Evolutionary conservation across 2,888 invertebrate species (phyloP), one percentile per base, ranked within the genome.

Genomic region (Drosophila monieri): DNA sequence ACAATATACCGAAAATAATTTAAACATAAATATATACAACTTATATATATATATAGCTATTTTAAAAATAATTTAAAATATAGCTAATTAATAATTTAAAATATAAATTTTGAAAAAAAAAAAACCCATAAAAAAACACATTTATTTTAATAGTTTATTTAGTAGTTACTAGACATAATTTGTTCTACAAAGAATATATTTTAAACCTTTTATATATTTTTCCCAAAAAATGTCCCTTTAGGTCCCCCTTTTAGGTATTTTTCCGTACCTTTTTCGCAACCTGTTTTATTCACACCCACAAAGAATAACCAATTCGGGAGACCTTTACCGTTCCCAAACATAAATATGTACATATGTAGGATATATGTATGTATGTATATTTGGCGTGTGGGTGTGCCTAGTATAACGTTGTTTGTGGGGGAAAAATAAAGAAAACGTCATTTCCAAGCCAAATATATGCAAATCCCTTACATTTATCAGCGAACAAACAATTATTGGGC

Each of bases 371-470:
- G 12, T n/a, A 14, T 15, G 12, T 12, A n/a, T 46, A 65, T 23
- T 32, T 44, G 12, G 14, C 32, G 30, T 12, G 44, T 27, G 39
- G 44, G 25, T 27, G 48, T 32, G 44, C 35, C 6, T 10, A 41
- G 62, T 35, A 64, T 64, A 64, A 64, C 64, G 64, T 52, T 64
- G 44, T 46, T 51, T 35, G 12, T 14, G 23, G 21, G 41, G 25
- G 32, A 48, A 51, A 32, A 32, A 15, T 3, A 43, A 57, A 12
- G n/a, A 18, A 48, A 39, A 18, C 18, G 44, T 49, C 23, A 37
- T 35, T 3, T 8, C 39, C 15, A 18, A 41, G 10, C 18, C 12
- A 39, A 27, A 51, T 44, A 9, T 10, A 27, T 44, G 53, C 73
- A 59, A 49, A 32, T 30, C 25, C 18, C 32, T 46, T 52, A 46